Evolutionary conservation across 2,797 vertebrate species (phyloP).

Genomic region (Nannoperca australis): DNA sequence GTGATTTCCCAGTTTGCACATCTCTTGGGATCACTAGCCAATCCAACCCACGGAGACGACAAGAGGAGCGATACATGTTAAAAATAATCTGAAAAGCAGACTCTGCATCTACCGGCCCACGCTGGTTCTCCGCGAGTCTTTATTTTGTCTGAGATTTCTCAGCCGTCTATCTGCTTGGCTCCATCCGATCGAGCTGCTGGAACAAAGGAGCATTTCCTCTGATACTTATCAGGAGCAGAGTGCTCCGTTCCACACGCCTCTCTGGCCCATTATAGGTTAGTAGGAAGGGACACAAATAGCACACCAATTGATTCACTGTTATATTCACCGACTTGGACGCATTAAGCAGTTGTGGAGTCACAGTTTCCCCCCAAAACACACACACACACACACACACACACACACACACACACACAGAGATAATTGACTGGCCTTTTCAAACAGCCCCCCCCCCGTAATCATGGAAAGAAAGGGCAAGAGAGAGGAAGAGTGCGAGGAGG

Average conservation of each 20-base stretch:
- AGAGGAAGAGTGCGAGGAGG: constrained; percentile 50
- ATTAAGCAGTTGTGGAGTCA: constrained; percentile 66
- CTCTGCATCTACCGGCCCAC: constrained; percentile 54
- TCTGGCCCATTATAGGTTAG: constrained; percentile 75
- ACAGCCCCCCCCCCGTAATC: constrained; percentile 89
- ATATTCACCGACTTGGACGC: constrained; percentile 56
- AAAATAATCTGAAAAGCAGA: constrained; percentile 70
- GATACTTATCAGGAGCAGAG: constrained; percentile 75
- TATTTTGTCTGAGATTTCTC: constrained; percentile 72
- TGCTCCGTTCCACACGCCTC: constrained; percentile 68
- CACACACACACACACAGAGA: constrained; percentile 67
- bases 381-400: constrained; percentile 62
- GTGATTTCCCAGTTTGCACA: constrained; percentile 40
- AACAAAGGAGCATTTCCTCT: constrained; percentile 78
- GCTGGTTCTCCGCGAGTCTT: constrained; percentile 43
- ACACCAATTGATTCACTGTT: constrained; percentile 71
- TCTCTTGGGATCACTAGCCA: constrained; percentile 51
- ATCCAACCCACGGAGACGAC: constrained; percentile 42
- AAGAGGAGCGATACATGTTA: constrained; percentile 35
- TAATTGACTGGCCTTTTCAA: constrained; percentile 71
- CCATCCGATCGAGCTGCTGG: constrained; percentile 61
- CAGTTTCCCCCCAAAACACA: constrained; percentile 38
- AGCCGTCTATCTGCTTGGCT: constrained; percentile 46
- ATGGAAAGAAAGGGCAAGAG: constrained; percentile 73
- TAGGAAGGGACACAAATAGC: constrained; percentile 81